phyloP scores from a whole-genome alignment of 1,140 invertebrate genomes.

The Drosophila parabipectinata region DNA sequence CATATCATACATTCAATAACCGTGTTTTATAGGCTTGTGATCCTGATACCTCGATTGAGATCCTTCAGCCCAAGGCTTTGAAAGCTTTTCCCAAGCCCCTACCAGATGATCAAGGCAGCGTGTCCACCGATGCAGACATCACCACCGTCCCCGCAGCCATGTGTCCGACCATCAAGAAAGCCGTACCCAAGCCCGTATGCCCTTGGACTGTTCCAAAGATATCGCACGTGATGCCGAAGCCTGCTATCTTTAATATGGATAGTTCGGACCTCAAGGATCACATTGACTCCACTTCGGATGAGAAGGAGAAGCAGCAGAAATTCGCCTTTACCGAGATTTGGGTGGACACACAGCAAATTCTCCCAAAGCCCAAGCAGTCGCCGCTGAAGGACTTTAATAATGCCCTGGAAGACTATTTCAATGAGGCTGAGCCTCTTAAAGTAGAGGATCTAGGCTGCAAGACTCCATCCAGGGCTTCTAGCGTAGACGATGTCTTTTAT shows the following conservation, averaged over 20 bases:
- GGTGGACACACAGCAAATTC: conserved; percentile 38
- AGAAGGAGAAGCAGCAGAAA: conserved; percentile 23
- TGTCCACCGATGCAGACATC: not conserved
- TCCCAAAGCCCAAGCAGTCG: conserved; percentile 1
- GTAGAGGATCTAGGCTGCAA: not conserved
- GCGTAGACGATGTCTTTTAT: not conserved
- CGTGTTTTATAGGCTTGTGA: too few relatives aligned
- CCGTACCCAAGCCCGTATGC: not conserved
- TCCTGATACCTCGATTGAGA: too few relatives aligned
- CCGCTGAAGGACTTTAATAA: conserved; percentile 7
- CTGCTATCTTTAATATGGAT: conserved; percentile 30
- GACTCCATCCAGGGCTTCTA: not conserved
- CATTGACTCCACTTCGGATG: not conserved
- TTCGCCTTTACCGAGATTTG: conserved; percentile 53
- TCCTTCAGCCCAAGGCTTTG: too few relatives aligned
- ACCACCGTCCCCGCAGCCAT: not conserved
- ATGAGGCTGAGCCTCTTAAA: not conserved
- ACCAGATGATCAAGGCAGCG: too few relatives aligned
- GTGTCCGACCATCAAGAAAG: not conserved
- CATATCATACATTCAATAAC: not conserved
- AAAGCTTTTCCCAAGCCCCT: too few relatives aligned
- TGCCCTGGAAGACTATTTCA: conserved; percentile 48
- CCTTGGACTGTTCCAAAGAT: conserved; percentile 5
- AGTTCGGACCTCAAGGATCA: not conserved
- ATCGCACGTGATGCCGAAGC: not conserved